A percentile compares a stretch with the other conserved stretches of the same genome.
Evolutionary conservation across 2,113 vertebrate genomes (phyloP).

Genomic region (Ceyx melanurus): DNA sequence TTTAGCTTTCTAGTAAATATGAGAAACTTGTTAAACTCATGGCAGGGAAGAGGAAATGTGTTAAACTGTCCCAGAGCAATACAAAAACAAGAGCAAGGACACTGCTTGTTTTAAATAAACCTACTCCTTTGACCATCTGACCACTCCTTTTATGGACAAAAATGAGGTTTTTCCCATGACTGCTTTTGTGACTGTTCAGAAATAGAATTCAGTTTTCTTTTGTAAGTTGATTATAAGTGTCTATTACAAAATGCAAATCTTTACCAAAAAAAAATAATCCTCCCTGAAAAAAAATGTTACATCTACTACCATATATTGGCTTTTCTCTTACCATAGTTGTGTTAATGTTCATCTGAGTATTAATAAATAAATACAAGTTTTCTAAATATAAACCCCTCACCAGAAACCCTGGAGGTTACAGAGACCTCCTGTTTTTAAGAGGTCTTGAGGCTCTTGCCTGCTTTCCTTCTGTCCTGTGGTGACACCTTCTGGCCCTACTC

Average conservation of each 20-base stretch:
- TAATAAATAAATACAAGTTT: not conserved
- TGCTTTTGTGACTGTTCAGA: conserved; percentile 5
- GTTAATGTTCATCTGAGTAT: not conserved
- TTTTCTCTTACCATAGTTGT: not conserved
- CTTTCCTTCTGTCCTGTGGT: not conserved
- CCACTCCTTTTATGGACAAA: conserved; percentile 58
- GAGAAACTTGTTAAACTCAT: not conserved
- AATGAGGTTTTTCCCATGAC: conserved; percentile 47
- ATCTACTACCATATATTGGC: not conserved
- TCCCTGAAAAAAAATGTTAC: not conserved
- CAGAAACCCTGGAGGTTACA: not conserved
- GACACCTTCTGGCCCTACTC: conserved; percentile 35
- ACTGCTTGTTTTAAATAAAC: conserved; percentile 49
- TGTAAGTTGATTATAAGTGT: conserved; percentile 4
- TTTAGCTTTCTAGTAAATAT: not conserved
- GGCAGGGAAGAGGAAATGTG: not conserved
- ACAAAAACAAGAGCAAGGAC: not conserved
- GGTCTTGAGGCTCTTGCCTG: not conserved
- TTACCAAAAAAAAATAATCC: not conserved
- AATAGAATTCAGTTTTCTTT: not conserved
- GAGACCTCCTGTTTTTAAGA: not conserved
- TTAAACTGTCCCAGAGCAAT: not conserved
- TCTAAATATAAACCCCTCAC: not conserved
- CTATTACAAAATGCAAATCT: not conserved
- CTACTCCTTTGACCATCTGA: conserved; percentile 26